Conservation (phyloP, 2,797 vertebrate species). For the Falco biarmicus region DNA sequence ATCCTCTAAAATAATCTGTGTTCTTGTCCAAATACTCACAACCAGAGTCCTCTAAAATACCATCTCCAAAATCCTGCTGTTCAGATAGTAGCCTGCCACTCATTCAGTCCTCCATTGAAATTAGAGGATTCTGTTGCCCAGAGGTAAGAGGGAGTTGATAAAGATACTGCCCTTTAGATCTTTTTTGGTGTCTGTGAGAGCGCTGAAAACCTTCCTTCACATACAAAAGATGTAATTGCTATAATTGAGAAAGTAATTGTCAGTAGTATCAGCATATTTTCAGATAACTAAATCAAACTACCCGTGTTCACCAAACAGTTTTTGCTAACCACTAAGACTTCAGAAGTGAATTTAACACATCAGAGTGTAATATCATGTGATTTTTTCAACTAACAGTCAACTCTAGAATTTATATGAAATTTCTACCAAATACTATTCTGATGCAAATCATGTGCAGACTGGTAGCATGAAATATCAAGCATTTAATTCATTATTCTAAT, state of each 20-base stretch:
- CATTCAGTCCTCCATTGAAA: background rate
- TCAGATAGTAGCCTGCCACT: background rate
- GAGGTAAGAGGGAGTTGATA: background rate
- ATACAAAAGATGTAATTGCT: background rate
- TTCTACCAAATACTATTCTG: background rate
- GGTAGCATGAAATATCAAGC: background rate
- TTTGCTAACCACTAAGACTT: background rate
- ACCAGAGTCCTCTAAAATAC: background rate
- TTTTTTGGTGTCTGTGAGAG: background rate
- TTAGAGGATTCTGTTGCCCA: background rate
- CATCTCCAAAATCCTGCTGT: background rate
- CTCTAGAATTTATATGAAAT: background rate
- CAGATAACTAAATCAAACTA: background rate
- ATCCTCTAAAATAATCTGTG: background rate
- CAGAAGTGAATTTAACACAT: background rate
- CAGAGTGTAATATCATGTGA: background rate
- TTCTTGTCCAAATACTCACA: background rate
- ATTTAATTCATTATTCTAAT: background rate
- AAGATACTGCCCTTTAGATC: background rate
- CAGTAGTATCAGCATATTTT: background rate
- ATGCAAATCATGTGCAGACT: background rate
- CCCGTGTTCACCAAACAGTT: background rate
- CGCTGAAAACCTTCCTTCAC: background rate
- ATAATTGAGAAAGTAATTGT: background rate
- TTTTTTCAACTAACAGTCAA: background rate